phyloP scores from a whole-genome alignment of 2,113 vertebrate species.

The Gymnarchus niloticus region DNA sequence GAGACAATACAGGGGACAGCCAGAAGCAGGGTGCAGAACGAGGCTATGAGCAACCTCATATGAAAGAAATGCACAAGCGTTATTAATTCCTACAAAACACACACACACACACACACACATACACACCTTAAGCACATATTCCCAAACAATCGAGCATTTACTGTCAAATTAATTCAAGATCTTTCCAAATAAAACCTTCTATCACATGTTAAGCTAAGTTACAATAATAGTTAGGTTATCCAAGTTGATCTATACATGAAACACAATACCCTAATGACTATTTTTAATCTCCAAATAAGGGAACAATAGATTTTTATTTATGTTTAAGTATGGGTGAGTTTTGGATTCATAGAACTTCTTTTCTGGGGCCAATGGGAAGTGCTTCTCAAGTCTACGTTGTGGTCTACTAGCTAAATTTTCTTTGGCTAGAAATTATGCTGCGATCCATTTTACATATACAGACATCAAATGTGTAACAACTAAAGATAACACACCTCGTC shows the following conservation, averaged over 20 bases:
- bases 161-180: neutral
- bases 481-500: neutral
- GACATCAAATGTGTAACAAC: neutral
- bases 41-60: neutral
- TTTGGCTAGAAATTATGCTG: neutral
- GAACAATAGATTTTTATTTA: neutral
- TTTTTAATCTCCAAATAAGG: neutral
- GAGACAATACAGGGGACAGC: neutral
- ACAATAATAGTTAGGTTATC: neutral
- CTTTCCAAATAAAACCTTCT: neutral
- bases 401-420: too few relatives aligned
- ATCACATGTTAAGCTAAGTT: neutral
- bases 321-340: neutral
- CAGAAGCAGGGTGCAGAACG: neutral
- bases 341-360: neutral
- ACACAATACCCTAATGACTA: neutral
- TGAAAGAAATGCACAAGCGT: neutral
- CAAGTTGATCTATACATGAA: neutral
- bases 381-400: neutral
- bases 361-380: neutral
- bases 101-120: neutral
- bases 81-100: neutral
- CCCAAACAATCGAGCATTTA: neutral
- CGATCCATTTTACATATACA: neutral
- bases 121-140: too few relatives aligned